A percentile compares a stretch with the other conserved stretches of the same genome.
These are phyloP conservation scores for Cosmia pyralina DNA, from an alignment of 2,888 invertebrate genomes.

Conservation along the genomic window DNA sequence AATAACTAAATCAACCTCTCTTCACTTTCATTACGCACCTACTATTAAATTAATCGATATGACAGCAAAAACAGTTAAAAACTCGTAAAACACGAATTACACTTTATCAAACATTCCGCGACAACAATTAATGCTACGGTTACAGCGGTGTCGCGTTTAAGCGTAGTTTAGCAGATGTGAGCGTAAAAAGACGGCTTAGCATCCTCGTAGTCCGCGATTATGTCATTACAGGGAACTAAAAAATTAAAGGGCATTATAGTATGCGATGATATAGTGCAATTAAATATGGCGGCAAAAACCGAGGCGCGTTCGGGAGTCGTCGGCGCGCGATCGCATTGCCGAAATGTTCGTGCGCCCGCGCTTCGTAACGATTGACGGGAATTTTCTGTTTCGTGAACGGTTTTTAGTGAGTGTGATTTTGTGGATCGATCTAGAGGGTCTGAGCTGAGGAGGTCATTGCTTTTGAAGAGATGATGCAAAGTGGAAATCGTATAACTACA, in stretches of 20 bases:
- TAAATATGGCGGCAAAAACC: slow-evolving; percentile 76
- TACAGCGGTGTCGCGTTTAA: slow-evolving; percentile 51
- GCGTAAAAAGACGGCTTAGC: slow-evolving; percentile 71
- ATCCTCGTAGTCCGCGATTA: slow-evolving; percentile 82
- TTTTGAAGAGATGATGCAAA: background rate
- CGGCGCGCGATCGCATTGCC: slow-evolving; percentile 63
- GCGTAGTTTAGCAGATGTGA: slow-evolving; percentile 70
- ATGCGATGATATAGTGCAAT: slow-evolving; percentile 89
- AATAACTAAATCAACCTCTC: slow-evolving; percentile 26
- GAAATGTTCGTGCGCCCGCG: slow-evolving; percentile 62
- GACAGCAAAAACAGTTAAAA: slow-evolving; percentile 40
- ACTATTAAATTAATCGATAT: slow-evolving; percentile 38
- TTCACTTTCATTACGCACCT: slow-evolving; percentile 12
- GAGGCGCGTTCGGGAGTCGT: slow-evolving; percentile 57
- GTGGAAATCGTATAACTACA: background rate
- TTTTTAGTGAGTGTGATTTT: slow-evolving; percentile 42
- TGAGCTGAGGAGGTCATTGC: slow-evolving; percentile 28
- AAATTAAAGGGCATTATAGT: slow-evolving; percentile 87
- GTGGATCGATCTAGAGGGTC: slow-evolving; percentile 19
- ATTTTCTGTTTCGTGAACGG: slow-evolving; percentile 48
- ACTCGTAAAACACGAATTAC: slow-evolving; percentile 54
- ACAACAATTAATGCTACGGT: slow-evolving; percentile 33
- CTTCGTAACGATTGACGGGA: slow-evolving; percentile 48
- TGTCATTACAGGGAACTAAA: slow-evolving; percentile 85
- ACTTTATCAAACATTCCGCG: slow-evolving; percentile 52